Evolutionary conservation across 1,140 invertebrate genomes (phyloP).

Genomic region (Grapholita molesta): DNA sequence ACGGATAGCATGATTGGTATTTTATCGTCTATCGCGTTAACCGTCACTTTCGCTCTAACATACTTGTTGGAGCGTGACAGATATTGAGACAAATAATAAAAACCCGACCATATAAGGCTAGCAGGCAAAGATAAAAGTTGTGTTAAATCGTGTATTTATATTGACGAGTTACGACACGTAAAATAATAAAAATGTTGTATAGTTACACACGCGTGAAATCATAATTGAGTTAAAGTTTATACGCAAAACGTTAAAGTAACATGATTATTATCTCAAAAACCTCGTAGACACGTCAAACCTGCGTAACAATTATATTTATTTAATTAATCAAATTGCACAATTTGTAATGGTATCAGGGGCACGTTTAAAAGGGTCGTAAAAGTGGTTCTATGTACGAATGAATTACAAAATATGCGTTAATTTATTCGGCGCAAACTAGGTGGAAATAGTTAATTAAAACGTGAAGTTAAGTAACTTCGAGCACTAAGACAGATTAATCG

Average conservation of each 20-base stretch:
- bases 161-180: neutral
- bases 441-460: neutral
- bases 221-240: neutral
- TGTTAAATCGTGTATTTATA: neutral
- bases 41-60: too few relatives aligned
- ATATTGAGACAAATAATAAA: too few relatives aligned
- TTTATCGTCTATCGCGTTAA: too few relatives aligned
- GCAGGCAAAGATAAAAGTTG: too few relatives aligned
- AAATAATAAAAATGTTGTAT: neutral
- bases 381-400: neutral
- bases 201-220: neutral
- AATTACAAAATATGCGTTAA: conserved; percentile 3
- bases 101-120: too few relatives aligned
- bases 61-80: too few relatives aligned
- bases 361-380: conserved; percentile 3
- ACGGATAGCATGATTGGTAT: too few relatives aligned
- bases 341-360: neutral
- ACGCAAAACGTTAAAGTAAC: neutral
- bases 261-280: neutral
- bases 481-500: neutral
- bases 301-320: conserved; percentile 1
- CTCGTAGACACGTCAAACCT: neutral
- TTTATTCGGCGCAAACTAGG: neutral
- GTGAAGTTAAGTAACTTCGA: neutral
- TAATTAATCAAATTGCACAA: neutral